These are phyloP conservation scores for Nylanderia fulva DNA, from an alignment of 1,140 invertebrate genomes.

Conservation along the genomic window DNA sequence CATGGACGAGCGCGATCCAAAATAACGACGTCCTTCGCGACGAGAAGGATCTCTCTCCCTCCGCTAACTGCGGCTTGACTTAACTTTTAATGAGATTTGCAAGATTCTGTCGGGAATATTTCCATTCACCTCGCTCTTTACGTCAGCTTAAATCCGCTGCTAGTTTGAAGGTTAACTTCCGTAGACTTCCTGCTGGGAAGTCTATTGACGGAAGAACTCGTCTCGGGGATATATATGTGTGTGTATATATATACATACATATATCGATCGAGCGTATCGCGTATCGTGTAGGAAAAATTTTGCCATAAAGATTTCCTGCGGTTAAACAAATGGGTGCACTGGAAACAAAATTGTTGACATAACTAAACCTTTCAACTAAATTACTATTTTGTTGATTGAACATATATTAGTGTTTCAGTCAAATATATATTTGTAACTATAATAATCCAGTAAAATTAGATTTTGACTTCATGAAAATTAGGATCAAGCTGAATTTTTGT, in stretches of 20 bases:
- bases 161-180: conserved; percentile 49
- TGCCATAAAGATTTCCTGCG: not conserved
- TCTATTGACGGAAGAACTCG: conserved; percentile 27
- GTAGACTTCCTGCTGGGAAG: not conserved
- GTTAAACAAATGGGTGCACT: not conserved
- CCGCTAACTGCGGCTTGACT: conserved; percentile 34
- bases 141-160: conserved; percentile 52
- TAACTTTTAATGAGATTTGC: conserved; percentile 74
- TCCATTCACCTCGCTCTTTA: conserved; percentile 29
- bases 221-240: too few species aligned
- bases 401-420: too few species aligned
- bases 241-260: too few species aligned
- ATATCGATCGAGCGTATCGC: conserved; percentile 1
- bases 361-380: too few species aligned
- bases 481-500: too few species aligned
- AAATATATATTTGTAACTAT: too few species aligned
- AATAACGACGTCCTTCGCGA: conserved; percentile 45
- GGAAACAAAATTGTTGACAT: too few species aligned
- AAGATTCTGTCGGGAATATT: conserved; percentile 60
- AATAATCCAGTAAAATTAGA: too few species aligned
- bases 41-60: conserved; percentile 44
- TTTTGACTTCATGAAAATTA: too few species aligned
- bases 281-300: not conserved
- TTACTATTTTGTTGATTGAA: too few species aligned
- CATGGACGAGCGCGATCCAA: conserved; percentile 53